These are phyloP conservation scores for Paedocypris sp. DNA, from an alignment of 2,113 vertebrate genomes.

Conservation along the genomic window DNA sequence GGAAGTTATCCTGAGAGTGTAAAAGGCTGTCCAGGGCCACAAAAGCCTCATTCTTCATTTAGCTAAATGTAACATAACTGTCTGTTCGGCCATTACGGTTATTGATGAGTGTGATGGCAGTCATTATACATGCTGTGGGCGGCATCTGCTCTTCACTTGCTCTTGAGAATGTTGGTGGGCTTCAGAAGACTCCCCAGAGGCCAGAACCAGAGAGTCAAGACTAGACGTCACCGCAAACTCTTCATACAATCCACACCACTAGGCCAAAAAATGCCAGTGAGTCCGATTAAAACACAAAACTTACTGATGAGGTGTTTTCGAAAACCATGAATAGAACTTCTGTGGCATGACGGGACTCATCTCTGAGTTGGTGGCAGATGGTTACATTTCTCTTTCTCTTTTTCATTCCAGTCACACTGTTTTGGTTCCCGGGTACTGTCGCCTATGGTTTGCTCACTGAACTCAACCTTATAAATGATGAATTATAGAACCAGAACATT, in stretches of 20 bases:
- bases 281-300: not conserved
- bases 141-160: constrained; percentile 47
- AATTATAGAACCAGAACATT: too few relatives aligned
- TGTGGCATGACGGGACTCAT: too few relatives aligned
- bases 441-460: too few relatives aligned
- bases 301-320: too few relatives aligned
- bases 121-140: constrained; percentile 58
- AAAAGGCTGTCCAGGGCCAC: constrained; percentile 43
- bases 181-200: constrained; percentile 40
- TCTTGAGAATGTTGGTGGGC: constrained; percentile 40
- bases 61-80: constrained; percentile 54
- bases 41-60: constrained; percentile 48
- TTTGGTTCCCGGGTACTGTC: too few relatives aligned
- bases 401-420: too few relatives aligned
- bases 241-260: not conserved
- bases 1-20: constrained; percentile 31
- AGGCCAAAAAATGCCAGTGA: not conserved
- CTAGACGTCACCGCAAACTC: not conserved
- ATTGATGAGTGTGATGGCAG: constrained; percentile 56
- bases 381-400: too few relatives aligned
- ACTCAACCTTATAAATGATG: too few relatives aligned
- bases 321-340: too few relatives aligned
- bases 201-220: not conserved
- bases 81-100: constrained; percentile 55
- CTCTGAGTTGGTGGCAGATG: too few relatives aligned